Conservation (phyloP, 2,888 invertebrate genomes). For the Zelleria hepariella region DNA sequence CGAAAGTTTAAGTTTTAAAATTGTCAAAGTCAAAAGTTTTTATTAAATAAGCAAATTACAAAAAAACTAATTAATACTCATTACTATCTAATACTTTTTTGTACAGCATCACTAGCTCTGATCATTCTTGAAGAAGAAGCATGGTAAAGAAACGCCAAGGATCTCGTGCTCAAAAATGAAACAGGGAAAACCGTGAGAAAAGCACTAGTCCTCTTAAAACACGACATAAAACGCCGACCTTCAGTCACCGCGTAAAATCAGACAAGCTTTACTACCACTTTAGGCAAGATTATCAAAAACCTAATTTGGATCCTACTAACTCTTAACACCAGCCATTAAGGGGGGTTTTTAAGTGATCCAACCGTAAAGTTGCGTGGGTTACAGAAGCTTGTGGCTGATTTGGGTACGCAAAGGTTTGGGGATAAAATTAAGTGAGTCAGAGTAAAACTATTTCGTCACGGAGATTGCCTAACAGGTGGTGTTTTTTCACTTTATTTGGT, state of each 20-base stretch:
- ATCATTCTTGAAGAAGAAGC: too few relatives aligned
- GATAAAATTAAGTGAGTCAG: neutral
- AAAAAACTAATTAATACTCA: too few relatives aligned
- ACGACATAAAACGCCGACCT: neutral
- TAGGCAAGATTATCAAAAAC: neutral
- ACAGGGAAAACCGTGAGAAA: too few relatives aligned
- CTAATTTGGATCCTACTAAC: neutral
- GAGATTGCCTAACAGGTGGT: neutral
- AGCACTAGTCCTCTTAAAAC: too few relatives aligned
- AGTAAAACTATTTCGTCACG: neutral
- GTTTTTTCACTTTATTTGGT: too few relatives aligned
- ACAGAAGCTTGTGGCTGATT: neutral
- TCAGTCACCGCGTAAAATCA: neutral
- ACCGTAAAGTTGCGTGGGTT: neutral
- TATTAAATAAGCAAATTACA: too few relatives aligned
- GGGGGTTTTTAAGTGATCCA: neutral
- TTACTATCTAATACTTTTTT: too few relatives aligned
- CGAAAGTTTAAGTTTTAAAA: too few relatives aligned
- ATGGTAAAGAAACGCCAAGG: too few relatives aligned
- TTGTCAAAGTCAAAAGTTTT: too few relatives aligned
- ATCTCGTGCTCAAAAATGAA: too few relatives aligned
- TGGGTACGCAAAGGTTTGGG: neutral
- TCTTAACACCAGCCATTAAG: neutral
- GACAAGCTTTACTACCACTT: neutral
- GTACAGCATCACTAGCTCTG: too few relatives aligned